Conservation (phyloP, 2,113 vertebrate genomes). For the Passer domesticus region DNA sequence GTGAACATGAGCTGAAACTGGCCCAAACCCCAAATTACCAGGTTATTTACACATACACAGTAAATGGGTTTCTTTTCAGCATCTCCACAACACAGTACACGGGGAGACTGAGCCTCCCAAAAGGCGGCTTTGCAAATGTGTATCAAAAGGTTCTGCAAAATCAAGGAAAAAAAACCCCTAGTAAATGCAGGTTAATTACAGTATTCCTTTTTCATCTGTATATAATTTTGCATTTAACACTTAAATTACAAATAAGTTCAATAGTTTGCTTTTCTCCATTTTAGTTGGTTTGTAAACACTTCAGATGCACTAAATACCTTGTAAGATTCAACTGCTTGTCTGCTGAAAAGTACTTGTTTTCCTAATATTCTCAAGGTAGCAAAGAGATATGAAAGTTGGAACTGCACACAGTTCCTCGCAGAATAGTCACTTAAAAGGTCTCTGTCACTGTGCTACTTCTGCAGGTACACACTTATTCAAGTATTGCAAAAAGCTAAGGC, state of each 20-base stretch:
- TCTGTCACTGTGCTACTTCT: slow-evolving; percentile 77
- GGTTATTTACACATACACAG: slow-evolving; percentile 85
- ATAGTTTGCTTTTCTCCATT: slow-evolving; percentile 68
- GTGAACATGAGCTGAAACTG: slow-evolving; percentile 67
- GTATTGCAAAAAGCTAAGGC: slow-evolving; percentile 87
- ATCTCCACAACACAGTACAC: slow-evolving; percentile 74
- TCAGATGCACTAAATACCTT: slow-evolving; percentile 75
- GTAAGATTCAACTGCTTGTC: slow-evolving; percentile 68
- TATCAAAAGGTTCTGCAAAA: slow-evolving; percentile 78
- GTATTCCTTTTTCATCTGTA: slow-evolving; percentile 73
- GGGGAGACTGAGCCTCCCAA: slow-evolving; percentile 55
- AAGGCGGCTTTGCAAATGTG: slow-evolving; percentile 70
- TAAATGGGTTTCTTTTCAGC: slow-evolving; percentile 77
- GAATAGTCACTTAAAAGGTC: slow-evolving; percentile 70
- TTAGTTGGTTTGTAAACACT: slow-evolving; percentile 78
- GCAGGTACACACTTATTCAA: slow-evolving; percentile 79
- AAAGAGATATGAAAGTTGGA: slow-evolving; percentile 72
- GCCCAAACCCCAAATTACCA: slow-evolving; percentile 69
- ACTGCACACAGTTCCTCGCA: slow-evolving; percentile 48
- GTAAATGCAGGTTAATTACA: slow-evolving; percentile 77
- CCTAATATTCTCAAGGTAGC: slow-evolving; percentile 74
- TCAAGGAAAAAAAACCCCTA: slow-evolving; percentile 64
- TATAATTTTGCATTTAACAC: slow-evolving; percentile 69
- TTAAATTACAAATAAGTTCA: slow-evolving; percentile 75
- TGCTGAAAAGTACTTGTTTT: slow-evolving; percentile 71